These are phyloP conservation scores for Hozukius guyotensis DNA, from an alignment of 2,797 vertebrate species.

Conservation along the genomic window DNA sequence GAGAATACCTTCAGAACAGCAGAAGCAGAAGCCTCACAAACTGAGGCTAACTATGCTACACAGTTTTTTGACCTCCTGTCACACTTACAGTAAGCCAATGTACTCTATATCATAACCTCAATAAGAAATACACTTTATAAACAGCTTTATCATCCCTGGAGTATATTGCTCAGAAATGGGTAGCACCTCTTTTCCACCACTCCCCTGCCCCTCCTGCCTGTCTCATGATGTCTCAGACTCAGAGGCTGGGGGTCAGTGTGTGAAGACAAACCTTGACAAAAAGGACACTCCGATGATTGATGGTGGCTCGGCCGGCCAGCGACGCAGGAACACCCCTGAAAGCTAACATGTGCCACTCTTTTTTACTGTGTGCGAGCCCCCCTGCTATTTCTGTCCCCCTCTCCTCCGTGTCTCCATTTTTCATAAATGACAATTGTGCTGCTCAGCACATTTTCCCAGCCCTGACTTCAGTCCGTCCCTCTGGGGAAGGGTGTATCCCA, in stretches of 20 bases:
- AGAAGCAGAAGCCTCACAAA: not conserved
- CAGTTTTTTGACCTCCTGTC: not conserved
- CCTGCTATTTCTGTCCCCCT: constrained; percentile 68
- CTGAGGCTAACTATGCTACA: not conserved
- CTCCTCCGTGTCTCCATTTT: constrained; percentile 74
- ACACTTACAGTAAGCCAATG: not conserved
- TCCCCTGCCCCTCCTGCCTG: constrained; percentile 43
- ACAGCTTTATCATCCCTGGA: not conserved
- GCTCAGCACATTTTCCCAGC: constrained; percentile 64
- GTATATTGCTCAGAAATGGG: constrained; percentile 24
- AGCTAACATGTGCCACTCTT: constrained; percentile 65
- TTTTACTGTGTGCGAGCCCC: constrained; percentile 52
- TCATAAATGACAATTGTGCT: constrained; percentile 73
- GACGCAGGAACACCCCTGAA: constrained; percentile 69
- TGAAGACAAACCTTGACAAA: constrained; percentile 79
- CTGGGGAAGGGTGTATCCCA: constrained; percentile 38
- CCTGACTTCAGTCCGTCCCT: constrained; percentile 51
- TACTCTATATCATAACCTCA: not conserved
- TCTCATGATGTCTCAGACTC: constrained; percentile 64
- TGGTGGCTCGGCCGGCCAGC: constrained; percentile 59
- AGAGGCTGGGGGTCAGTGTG: constrained; percentile 73
- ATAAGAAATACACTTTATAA: constrained; percentile 15
- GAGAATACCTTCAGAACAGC: not conserved
- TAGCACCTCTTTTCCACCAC: constrained; percentile 30
- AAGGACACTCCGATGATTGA: constrained; percentile 80